Evolutionary conservation across 2,888 invertebrate genomes (phyloP), one percentile per base, ranked within the genome.

Genomic region (Diaphora mendica): DNA sequence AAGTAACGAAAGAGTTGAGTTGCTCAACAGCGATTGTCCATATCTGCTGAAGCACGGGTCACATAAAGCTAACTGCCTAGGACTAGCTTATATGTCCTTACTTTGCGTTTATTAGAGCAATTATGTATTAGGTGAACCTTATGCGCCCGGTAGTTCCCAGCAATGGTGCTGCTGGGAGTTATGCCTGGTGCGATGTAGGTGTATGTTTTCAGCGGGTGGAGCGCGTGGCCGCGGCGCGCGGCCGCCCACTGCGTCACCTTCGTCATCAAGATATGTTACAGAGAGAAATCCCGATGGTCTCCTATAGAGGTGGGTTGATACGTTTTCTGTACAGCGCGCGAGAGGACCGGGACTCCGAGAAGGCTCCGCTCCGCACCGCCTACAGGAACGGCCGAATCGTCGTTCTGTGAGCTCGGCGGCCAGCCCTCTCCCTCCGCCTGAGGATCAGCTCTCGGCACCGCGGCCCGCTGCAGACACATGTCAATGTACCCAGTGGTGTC

Each of bases 341-440:
- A 23, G 72, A 15, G 51, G 48, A n/a, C 64, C 30, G 42, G 26
- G 35, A 48, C 67, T 23, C 79, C 77, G 89, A 86, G 78, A 80
- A 80, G 74, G 85, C 88, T 69, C 89, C 88, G 73, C 85, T 90
- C 75, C 82, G 82, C 70, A 87, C 90, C 72, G 83, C 86, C 71
- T 91, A 86, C 86, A 85, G 77, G 78, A 84, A 88, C 79, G 92
- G 91, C 20, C 87, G 88, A 44, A 86, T 91, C 72, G 89, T 91
- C 68, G 75, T 91, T 7, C 73, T 91, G 79, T 90, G 82, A 65
- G 33, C 33, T 17, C 42, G 35, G 59, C 42, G 33, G 59, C 26
- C 26, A 9, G 4, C 68, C 15, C 23, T 26, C 39, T 23, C 17
- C 8, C n/a, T 23, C 51, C 51, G 8, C 51, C 39, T 55, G 9